phyloP scores from a whole-genome alignment of 2,888 invertebrate genomes.

The Apodemia duryi region DNA sequence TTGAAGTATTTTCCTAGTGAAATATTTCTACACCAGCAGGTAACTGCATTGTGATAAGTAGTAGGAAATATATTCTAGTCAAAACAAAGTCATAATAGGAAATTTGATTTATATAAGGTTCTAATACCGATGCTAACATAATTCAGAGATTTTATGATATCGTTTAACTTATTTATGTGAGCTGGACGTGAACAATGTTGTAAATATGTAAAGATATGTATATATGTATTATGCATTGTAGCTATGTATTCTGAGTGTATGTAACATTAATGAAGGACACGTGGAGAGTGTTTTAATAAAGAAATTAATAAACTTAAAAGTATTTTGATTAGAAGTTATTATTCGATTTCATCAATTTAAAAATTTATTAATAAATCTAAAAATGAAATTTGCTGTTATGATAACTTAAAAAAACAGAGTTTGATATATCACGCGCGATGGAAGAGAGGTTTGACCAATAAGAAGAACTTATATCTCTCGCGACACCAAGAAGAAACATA shows the following conservation, averaged over 20 bases:
- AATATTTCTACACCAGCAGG: constrained; percentile 29
- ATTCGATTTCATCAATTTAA: no score
- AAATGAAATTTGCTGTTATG: no score
- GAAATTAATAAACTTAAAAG: constrained; percentile 38
- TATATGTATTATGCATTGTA: constrained; percentile 54
- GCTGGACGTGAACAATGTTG: constrained; percentile 34
- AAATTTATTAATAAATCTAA: no score
- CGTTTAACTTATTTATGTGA: constrained; percentile 25
- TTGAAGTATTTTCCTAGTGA: constrained; percentile 23
- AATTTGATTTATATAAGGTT: constrained; percentile 26
- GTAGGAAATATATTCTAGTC: constrained; percentile 35
- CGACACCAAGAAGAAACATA: no score
- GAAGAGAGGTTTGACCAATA: no score
- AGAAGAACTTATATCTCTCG: no score
- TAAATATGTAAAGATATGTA: constrained; percentile 57
- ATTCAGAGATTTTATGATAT: constrained; percentile 32
- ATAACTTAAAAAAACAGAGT: no score
- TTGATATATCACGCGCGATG: no score
- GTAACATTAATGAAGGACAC: constrained; percentile 57
- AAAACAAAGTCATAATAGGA: constrained; percentile 26
- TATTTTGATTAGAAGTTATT: not conserved
- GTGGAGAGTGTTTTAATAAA: constrained; percentile 77
- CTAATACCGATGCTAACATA: constrained; percentile 26
- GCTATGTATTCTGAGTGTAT: constrained; percentile 63
- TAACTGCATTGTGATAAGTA: constrained; percentile 36